A percentile compares a stretch with the other conserved stretches of the same genome.
Conservation (phyloP, 2,113 vertebrate genomes). For the Esox niger region DNA sequence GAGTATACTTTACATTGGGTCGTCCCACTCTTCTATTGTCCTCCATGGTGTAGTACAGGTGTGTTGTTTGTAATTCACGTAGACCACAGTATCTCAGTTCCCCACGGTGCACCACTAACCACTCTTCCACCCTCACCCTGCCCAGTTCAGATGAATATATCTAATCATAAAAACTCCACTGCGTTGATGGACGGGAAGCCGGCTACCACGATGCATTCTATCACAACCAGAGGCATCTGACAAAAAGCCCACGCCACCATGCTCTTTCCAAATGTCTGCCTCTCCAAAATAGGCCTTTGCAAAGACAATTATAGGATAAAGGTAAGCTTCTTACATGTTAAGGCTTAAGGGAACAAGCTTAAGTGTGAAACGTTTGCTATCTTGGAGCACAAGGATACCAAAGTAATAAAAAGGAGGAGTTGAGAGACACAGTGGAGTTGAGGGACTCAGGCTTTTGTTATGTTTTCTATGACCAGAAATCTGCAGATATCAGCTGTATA, state of each 20-base stretch:
- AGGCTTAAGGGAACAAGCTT: slow-evolving; percentile 21
- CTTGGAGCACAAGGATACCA: background rate
- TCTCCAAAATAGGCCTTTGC: slow-evolving; percentile 29
- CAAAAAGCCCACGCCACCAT: background rate
- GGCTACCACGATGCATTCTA: slow-evolving; percentile 1
- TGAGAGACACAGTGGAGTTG: background rate
- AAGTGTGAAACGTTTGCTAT: slow-evolving; percentile 24
- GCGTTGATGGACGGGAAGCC: background rate
- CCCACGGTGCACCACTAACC: background rate
- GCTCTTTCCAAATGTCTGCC: slow-evolving; percentile 7
- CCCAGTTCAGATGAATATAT: background rate
- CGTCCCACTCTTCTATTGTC: background rate
- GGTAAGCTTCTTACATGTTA: slow-evolving; percentile 32
- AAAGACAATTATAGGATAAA: slow-evolving; percentile 45
- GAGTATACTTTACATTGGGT: slow-evolving; percentile 28
- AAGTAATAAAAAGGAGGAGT: background rate
- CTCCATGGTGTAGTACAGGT: slow-evolving; percentile 7
- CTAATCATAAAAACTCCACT: slow-evolving; percentile 9
- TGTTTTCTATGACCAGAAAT: too few relatives aligned
- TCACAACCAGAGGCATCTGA: background rate
- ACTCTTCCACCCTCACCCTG: background rate
- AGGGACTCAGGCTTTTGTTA: background rate
- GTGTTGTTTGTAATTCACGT: background rate
- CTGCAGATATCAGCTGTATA: too few relatives aligned
- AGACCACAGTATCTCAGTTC: background rate